Evolutionary conservation across 2,113 vertebrate genomes (phyloP), one percentile per base, ranked within the genome.

Genomic region (Morone saxatilis): DNA sequence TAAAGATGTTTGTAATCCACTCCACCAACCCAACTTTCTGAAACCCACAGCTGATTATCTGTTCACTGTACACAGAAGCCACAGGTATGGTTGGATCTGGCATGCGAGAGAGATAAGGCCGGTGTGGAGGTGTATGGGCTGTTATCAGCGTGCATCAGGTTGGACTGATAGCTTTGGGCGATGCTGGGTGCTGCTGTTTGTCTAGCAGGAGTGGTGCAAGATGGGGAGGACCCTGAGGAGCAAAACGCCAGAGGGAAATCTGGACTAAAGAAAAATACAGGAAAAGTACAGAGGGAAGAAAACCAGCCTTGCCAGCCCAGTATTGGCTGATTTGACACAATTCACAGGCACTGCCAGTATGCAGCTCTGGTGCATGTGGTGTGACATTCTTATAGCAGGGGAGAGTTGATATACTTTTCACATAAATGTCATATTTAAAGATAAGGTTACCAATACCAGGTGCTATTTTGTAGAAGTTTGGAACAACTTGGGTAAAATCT

Each of bases 161-260:
- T 20, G 16, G 16, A 51, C 31, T 68, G 75, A 78, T 78, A 61
- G 22, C 16, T 60, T 8, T 60, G 43, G 71, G 71, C 36, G 45
- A 75, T 61, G 71, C 50, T 50, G 70, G 75, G 50, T 65, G 74
- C 45, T 66, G 43, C 38, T 84, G 40, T 84, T 84, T 84, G 69
- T 67, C 38, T 78, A 68, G 40, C 38, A 73, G 81, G 81, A 72
- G 81, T 61, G 81, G 69, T 68, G 69, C 47, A 67, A 45, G 50
- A 60, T 17, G 22, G 7, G n/a, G 60, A 59, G 67, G 56, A 63
- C 47, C 20, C 17, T 0, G 12, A 54, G 7, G 12, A 69, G 9
- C 2, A 40, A 54, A 43, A 45, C 45, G 8, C 56, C 14, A 51
- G 14, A 31, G 2, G n/a, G 6, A 56, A 48, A 59, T 25, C 50